Evolutionary conservation across 2,113 vertebrate genomes (phyloP), one percentile per base, ranked within the genome.

Genomic region (Colinus virginianus): DNA sequence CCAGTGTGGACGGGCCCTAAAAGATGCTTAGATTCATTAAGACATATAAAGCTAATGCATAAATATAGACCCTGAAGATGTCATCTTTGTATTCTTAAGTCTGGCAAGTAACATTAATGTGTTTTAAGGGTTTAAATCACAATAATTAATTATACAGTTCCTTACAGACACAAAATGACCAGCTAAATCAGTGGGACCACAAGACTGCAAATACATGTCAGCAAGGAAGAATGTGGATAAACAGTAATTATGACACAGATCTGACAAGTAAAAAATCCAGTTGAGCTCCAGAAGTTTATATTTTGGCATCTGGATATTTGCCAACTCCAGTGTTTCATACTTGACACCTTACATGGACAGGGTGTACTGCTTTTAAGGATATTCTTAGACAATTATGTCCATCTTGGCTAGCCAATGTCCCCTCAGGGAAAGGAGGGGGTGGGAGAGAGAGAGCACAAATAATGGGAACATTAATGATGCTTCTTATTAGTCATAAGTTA

Each of bases 141-240:
- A 78, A 20, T 63, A 83, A 92, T 91, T 92, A 86, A 94, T 94
- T 56, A 72, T 42, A 48, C 76, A 86, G 28, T 94, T 92, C 93
- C 84, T 87, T 75, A 78, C 32, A 92, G 89, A 76, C 70, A 92
- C 18, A 56, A 88, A 94, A 64, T 45, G 85, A 88, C 72, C 68
- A 15, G 0, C 58, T 89, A 93, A 84, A 94, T 95, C 84, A 51
- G 76, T 90, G 56, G 76, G 71, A 90, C 89, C 0, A 0, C 48
- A 61, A 77, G 64, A 78, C 82, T 91, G 68, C 79, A 92, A 78
- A 91, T 90, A 78, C 36, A 63, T 91, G 87, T 96, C 94, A 95
- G 68, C 84, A 78, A 91, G 88, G 81, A 96, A 94, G 95, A 96
- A 96, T 95, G 93, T 96, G 94, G 84, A 91, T 86, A 96, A 96